Evolutionary conservation across 53 echinoderm and acorn worm species (phyloP).

Genomic region (Holothuria leucospilota): DNA sequence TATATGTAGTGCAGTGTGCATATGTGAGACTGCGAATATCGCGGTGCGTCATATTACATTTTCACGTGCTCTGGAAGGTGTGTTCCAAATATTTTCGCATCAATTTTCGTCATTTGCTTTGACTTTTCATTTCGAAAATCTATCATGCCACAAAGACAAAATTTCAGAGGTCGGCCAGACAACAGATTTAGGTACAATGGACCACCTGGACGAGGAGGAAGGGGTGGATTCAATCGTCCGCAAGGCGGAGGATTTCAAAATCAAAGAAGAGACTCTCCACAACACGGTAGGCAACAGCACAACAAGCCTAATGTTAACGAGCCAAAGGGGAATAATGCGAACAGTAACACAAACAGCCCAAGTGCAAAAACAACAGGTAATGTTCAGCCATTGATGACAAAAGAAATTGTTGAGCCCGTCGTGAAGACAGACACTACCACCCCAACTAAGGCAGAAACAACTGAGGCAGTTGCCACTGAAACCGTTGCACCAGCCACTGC

Average conservation of each 20-base stretch:
- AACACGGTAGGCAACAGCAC: conserved; percentile 44
- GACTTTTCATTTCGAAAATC: not conserved
- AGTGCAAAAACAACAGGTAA: not conserved
- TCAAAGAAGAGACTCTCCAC: conserved; percentile 1
- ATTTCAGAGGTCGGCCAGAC: conserved; percentile 37
- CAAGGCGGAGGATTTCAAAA: conserved; percentile 14
- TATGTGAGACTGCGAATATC: too few species aligned
- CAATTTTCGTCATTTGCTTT: too few species aligned
- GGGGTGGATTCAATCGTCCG: conserved; percentile 38
- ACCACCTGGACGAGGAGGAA: conserved; percentile 37
- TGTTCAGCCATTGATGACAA: conserved; percentile 32
- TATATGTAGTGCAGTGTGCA: too few species aligned
- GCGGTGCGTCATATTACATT: too few species aligned
- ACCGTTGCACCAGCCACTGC: not conserved
- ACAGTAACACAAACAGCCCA: not conserved
- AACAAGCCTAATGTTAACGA: conserved; percentile 47
- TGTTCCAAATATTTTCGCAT: too few species aligned
- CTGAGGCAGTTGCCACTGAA: not conserved
- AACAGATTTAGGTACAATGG: conserved; percentile 31
- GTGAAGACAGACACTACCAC: not conserved
- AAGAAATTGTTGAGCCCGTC: not conserved
- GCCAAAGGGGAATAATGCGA: not conserved
- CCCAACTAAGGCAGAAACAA: not conserved
- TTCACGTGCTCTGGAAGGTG: too few species aligned
- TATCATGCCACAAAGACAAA: conserved; percentile 12